Conservation (phyloP, 2,888 invertebrate species). For the Exocentrus adspersus region DNA sequence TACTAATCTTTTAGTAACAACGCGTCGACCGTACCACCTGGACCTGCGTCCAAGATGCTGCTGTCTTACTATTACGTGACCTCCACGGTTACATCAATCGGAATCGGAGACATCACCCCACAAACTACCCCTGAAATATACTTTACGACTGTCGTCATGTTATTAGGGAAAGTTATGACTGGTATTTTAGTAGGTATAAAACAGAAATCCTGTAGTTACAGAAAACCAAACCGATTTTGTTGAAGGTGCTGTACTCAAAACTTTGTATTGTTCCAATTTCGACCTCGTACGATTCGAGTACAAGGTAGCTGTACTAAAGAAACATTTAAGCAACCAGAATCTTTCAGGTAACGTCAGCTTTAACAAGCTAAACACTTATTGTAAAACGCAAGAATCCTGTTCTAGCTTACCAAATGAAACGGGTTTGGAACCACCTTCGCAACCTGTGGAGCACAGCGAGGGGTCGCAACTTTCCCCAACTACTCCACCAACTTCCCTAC, state of each 20-base stretch:
- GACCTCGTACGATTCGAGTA: slow-evolving; percentile 19
- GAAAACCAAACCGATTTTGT: slow-evolving; percentile 2
- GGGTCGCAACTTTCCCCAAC: slow-evolving; percentile 59
- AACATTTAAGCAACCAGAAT: slow-evolving; percentile 64
- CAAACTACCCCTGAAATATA: slow-evolving; percentile 65
- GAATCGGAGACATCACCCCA: slow-evolving; percentile 66
- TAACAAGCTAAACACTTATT: background rate
- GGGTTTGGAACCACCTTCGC: slow-evolving; percentile 67
- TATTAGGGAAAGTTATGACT: slow-evolving; percentile 54
- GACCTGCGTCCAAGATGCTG: slow-evolving; percentile 28
- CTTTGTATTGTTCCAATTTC: slow-evolving; percentile 22
- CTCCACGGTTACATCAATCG: slow-evolving; percentile 66
- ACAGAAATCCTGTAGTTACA: no score
- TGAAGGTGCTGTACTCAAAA: slow-evolving; percentile 30
- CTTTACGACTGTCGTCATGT: slow-evolving; percentile 65
- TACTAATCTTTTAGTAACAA: slow-evolving; percentile 22
- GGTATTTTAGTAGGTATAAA: slow-evolving; percentile 29
- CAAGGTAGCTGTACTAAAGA: slow-evolving; percentile 17
- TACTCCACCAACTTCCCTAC: slow-evolving; percentile 28
- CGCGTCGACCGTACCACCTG: slow-evolving; percentile 2
- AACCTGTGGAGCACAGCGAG: slow-evolving; percentile 67
- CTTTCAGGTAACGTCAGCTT: slow-evolving; percentile 57
- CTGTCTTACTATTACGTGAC: slow-evolving; percentile 65
- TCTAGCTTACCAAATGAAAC: slow-evolving; percentile 58
- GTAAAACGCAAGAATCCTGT: background rate